A percentile compares a stretch with the other conserved stretches of the same genome.
phyloP scores from a whole-genome alignment of 2,113 vertebrate genomes.

The cattle (Bos taurus) region DNA sequence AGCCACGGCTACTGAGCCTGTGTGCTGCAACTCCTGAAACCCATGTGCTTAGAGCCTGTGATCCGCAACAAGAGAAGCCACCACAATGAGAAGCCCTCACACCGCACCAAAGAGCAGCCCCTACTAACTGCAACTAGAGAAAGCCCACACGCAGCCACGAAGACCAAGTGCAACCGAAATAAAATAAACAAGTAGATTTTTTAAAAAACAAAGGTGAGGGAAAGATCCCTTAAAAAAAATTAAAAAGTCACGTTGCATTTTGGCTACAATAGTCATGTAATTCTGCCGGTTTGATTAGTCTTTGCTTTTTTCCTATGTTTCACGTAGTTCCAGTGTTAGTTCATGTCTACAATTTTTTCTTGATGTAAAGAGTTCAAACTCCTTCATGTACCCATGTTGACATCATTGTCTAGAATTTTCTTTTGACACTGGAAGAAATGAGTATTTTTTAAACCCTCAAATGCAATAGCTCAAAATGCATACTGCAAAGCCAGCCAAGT shows the following conservation, averaged over 20 bases:
- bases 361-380: neutral
- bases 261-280: neutral
- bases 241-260: neutral
- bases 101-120: neutral
- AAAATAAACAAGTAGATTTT: neutral
- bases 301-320: neutral
- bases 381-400: neutral
- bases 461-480: neutral
- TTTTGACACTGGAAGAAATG: conserved; percentile 31
- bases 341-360: neutral
- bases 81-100: neutral
- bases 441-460: neutral
- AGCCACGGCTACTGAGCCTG: neutral
- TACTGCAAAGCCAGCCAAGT: conserved; percentile 37
- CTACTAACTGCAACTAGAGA: neutral
- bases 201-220: neutral
- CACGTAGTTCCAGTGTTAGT: neutral
- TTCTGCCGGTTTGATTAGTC: neutral
- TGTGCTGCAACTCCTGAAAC: neutral
- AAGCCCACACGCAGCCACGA: neutral
- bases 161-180: neutral
- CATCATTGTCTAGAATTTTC: conserved; percentile 3
- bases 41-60: neutral
- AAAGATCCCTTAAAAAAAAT: neutral
- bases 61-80: neutral